Evolutionary conservation across 2,888 invertebrate species (phyloP).

Genomic region (Cerastis leucographa): DNA sequence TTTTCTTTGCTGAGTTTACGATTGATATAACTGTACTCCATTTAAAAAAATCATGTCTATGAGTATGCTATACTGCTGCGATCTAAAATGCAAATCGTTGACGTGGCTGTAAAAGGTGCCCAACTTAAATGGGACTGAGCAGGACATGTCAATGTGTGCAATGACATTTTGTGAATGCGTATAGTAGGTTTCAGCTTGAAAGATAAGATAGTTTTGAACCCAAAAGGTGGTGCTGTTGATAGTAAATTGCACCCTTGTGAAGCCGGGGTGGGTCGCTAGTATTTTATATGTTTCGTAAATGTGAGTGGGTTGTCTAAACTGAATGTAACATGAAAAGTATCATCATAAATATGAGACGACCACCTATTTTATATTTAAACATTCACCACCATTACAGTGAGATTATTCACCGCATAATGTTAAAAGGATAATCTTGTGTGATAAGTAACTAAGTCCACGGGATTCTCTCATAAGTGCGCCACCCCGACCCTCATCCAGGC

Average conservation of each 20-base stretch:
- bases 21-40: not conserved
- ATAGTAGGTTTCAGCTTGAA: not conserved
- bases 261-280: not conserved
- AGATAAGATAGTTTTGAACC: not conserved
- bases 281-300: not conserved
- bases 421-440: conserved; percentile 64
- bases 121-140: too few species aligned
- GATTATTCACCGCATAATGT: conserved; percentile 50
- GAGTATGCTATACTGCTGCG: too few species aligned
- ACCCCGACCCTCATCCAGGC: conserved; percentile 74
- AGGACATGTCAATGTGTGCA: not conserved
- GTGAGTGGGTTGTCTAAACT: not conserved
- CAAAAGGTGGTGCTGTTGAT: not conserved
- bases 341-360: not conserved
- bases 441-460: conserved; percentile 66
- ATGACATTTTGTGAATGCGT: not conserved
- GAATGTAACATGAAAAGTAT: not conserved
- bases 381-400: conserved; percentile 31
- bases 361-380: conserved; percentile 13
- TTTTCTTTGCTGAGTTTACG: not conserved
- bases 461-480: conserved; percentile 70
- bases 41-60: not conserved
- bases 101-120: too few species aligned
- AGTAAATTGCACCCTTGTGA: not conserved
- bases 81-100: too few species aligned